These are phyloP conservation scores for Thryonomys swinderianus DNA, from an alignment of 2,113 vertebrate species.

Conservation along the genomic window DNA sequence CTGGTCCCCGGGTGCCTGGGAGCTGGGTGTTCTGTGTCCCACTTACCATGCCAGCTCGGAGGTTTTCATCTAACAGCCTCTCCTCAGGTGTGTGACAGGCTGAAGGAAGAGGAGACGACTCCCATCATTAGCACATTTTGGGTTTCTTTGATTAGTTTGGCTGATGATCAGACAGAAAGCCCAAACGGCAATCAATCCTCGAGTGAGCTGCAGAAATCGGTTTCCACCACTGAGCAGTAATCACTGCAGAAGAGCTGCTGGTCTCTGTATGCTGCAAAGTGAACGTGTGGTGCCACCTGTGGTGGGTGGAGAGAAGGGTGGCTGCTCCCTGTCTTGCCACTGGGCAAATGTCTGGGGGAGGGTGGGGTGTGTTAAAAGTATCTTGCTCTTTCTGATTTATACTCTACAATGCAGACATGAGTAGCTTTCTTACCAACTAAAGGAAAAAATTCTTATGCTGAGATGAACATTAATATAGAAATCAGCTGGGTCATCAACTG, in stretches of 20 bases:
- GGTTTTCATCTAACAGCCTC: fast-evolving
- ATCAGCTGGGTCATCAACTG: background rate
- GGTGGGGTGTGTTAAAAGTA: fast-evolving
- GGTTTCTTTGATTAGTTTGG: background rate
- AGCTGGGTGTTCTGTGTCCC: fast-evolving
- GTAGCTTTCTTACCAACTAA: background rate
- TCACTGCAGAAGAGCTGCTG: background rate
- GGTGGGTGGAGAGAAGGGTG: constrained; percentile 76
- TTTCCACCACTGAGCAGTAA: background rate
- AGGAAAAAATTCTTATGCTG: background rate
- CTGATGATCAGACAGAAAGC: background rate
- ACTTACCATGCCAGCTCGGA: fast-evolving
- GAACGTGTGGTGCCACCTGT: constrained; percentile 81
- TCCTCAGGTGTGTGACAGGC: background rate
- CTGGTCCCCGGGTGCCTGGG: fast-evolving
- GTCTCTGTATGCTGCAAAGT: constrained; percentile 70
- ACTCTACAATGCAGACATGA: fast-evolving
- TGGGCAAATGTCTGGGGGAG: fast-evolving
- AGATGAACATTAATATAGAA: background rate
- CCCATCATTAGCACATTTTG: fast-evolving
- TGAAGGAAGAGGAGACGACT: background rate
- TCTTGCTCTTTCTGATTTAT: fast-evolving
- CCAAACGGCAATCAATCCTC: fast-evolving
- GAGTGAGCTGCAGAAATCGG: background rate
- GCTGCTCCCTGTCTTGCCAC: background rate